A percentile compares a stretch with the other conserved stretches of the same genome.
Conservation (phyloP, 2,113 vertebrate genomes). For the Mesocricetus auratus region DNA sequence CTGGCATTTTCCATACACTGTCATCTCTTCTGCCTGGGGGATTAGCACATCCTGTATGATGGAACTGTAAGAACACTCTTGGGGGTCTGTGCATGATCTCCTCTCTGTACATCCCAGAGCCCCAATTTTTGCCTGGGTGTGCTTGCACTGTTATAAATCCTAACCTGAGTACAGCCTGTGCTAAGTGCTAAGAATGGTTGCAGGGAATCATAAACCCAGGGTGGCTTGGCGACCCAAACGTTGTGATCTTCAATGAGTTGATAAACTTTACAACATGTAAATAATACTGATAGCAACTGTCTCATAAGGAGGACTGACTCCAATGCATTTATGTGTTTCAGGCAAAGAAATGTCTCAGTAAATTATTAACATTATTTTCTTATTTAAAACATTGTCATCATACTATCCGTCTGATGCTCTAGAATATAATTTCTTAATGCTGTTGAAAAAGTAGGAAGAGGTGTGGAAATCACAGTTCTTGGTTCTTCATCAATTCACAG, state of each 20-base stretch:
- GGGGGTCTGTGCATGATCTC: not conserved
- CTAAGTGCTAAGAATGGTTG: not conserved
- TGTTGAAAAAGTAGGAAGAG: not conserved
- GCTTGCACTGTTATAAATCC: not conserved
- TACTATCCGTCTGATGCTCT: not conserved
- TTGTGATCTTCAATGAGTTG: not conserved
- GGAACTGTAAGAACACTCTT: not conserved
- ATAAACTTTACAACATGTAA: not conserved
- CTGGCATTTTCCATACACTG: not conserved
- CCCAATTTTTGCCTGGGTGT: not conserved
- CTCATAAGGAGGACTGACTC: not conserved
- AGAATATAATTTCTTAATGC: not conserved
- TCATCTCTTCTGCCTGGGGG: not conserved
- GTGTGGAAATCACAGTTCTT: not conserved
- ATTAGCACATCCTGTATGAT: not conserved
- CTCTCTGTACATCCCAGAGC: fast-evolving
- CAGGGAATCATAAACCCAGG: not conserved
- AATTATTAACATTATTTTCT: not conserved
- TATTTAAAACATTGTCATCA: not conserved
- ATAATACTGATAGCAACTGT: not conserved
- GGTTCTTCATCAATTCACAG: not conserved
- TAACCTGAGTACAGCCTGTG: fast-evolving
- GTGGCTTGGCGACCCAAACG: not conserved
- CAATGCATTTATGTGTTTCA: not conserved
- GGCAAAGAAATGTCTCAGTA: not conserved